Base-by-base conservation (phyloP, 1,140 invertebrate genomes). In the Cydia splendana region DNA sequence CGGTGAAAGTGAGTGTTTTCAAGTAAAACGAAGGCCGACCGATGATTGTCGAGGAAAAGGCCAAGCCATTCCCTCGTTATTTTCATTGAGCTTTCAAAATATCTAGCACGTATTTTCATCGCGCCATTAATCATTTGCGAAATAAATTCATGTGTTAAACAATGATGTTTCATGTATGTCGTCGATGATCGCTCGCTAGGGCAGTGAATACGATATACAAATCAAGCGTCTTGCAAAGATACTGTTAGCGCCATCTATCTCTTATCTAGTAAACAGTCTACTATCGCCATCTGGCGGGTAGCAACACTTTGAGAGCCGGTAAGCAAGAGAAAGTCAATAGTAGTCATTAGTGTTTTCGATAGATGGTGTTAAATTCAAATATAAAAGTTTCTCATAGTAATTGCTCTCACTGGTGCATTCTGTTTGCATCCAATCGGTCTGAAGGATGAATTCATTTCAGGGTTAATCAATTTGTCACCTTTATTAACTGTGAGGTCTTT, bases 1-100 rank as follows among this genome's bases (percentile, higher is more conserved):
- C 75, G 78, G 88, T 89, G 87, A 91, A 91, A 91, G 88, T 81
- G 76, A 91, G 88, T 81, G 76, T 83, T 82, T 79, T 20, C 30
- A 77, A 74, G 67, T 79, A 73, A 18, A 79, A 75, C 74, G 83
- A 88, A 89, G 89, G 87, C 80, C 83, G 79, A 71, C 77, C 62
- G 42, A 74, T 78, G 71, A 73, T 75, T 78, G n/a, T 38, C n/a
- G 67, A 71, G 77, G 71, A 82, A 76, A 81, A 82, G 78, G 79
- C 77, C 77, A 77, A 65, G n/a, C 69, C 57, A 30, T 75, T 77
- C 71, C 57, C 67, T 78, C 78, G 24, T 74, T 77, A 76, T 76
- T 80, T 79, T 79, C 78, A 79, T 38, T n/a, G 24, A 45, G 65
- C 24, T 13, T 75, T 34, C 12, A 34, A 5, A 69, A 34, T 13